Percentiles rank a stretch among this genome's conserved stretches.
Conservation (phyloP, 2,113 vertebrate species). For the Cynopterus brachyotis region DNA sequence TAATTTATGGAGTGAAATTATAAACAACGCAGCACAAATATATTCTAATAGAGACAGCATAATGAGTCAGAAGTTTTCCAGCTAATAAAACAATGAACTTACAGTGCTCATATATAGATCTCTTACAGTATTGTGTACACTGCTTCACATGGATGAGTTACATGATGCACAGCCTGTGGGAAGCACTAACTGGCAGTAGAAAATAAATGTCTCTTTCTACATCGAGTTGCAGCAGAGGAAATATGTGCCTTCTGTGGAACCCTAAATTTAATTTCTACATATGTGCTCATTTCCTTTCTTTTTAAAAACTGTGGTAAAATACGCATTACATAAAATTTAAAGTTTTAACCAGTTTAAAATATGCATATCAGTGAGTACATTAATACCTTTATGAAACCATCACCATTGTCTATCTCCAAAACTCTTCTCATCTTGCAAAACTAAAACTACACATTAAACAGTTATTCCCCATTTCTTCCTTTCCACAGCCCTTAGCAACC, state of each 20-base stretch:
- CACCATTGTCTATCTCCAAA: neutral
- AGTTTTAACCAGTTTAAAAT: neutral
- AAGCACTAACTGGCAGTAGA: too few species aligned
- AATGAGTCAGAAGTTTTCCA: neutral
- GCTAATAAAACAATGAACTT: neutral
- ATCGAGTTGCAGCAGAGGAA: neutral
- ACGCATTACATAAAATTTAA: neutral
- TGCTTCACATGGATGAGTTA: neutral
- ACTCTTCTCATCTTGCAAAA: neutral
- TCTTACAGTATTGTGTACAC: neutral
- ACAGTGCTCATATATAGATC: neutral
- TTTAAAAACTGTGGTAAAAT: neutral
- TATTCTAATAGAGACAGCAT: neutral
- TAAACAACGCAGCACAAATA: neutral
- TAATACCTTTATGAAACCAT: neutral
- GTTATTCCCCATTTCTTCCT: neutral
- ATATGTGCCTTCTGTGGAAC: neutral
- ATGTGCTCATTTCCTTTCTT: neutral
- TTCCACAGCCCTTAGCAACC: neutral
- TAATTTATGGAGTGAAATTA: neutral
- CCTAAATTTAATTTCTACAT: neutral
- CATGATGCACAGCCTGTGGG: too few species aligned
- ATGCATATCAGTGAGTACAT: neutral
- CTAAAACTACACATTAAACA: neutral
- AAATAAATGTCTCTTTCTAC: too few species aligned